Evolutionary conservation across 2,888 invertebrate genomes (phyloP).

Genomic region (Cheilosia vulpina): DNA sequence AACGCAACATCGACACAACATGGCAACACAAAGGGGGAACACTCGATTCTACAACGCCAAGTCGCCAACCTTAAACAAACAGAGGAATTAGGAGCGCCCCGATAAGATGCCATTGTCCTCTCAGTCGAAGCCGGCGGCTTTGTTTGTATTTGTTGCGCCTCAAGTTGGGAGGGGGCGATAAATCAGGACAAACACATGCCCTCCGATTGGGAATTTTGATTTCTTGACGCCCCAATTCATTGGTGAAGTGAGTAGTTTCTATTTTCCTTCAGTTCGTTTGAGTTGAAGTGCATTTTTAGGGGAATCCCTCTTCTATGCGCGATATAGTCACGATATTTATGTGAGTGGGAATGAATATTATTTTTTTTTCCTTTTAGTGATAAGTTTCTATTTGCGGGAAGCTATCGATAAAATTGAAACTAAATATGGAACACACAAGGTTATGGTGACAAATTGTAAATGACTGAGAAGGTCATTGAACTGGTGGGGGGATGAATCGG

Average conservation of each 20-base stretch:
- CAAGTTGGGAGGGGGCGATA: slow-evolving; percentile 34
- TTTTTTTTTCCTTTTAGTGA: not conserved
- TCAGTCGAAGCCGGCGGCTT: slow-evolving; percentile 36
- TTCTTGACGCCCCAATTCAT: slow-evolving; percentile 56
- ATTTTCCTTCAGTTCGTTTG: not conserved
- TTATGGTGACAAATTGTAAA: slow-evolving; percentile 60
- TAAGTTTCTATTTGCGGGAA: slow-evolving; percentile 24
- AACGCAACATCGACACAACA: slow-evolving; percentile 32
- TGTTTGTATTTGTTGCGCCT: slow-evolving; percentile 17
- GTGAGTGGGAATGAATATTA: slow-evolving; percentile 28
- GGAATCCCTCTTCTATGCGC: slow-evolving; percentile 52
- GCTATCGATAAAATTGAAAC: slow-evolving; percentile 56
- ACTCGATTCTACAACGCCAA: slow-evolving; percentile 16
- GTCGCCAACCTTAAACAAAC: slow-evolving; percentile 46
- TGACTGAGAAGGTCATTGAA: slow-evolving; percentile 56
- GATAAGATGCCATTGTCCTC: slow-evolving; percentile 71
- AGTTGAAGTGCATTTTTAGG: slow-evolving; percentile 37
- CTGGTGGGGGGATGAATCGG: slow-evolving; percentile 4
- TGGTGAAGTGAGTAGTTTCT: slow-evolving; percentile 33
- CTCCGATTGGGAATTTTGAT: slow-evolving; percentile 61
- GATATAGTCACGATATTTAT: slow-evolving; percentile 59
- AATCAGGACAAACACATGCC: slow-evolving; percentile 62
- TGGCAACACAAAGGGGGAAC: slow-evolving; percentile 43
- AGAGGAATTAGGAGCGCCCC: slow-evolving; percentile 38
- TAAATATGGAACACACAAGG: slow-evolving; percentile 69